Percentiles rank a stretch among this genome's conserved stretches.
These are phyloP conservation scores for Argyresthia goedartella DNA, from an alignment of 2,888 invertebrate genomes.

Conservation along the genomic window DNA sequence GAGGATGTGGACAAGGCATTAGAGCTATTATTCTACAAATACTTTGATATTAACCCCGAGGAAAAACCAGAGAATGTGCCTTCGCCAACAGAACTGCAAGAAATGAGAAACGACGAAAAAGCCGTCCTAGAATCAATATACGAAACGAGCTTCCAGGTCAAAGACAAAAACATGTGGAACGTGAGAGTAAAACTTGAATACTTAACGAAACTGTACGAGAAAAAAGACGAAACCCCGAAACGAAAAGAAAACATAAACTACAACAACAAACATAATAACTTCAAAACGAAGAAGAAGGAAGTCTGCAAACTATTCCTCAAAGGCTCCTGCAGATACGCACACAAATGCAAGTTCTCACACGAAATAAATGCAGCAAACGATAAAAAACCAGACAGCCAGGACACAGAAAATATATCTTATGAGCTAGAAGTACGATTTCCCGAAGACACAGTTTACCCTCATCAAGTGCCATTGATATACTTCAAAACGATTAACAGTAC, in stretches of 20 bases:
- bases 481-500: slow-evolving; percentile 73
- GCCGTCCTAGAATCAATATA: slow-evolving; percentile 84
- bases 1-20: slow-evolving; percentile 80
- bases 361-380: slow-evolving; percentile 35
- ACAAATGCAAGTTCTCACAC: slow-evolving; percentile 82
- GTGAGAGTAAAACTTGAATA: slow-evolving; percentile 77
- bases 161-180: slow-evolving; percentile 80
- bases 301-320: slow-evolving; percentile 74
- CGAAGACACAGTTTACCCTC: slow-evolving; percentile 78
- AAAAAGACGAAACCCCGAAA: slow-evolving; percentile 57
- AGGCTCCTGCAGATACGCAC: slow-evolving; percentile 80
- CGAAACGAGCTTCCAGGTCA: slow-evolving; percentile 76
- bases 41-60: slow-evolving; percentile 66
- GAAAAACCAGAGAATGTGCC: slow-evolving; percentile 48
- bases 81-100: slow-evolving; percentile 66
- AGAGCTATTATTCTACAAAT: slow-evolving; percentile 78
- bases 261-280: slow-evolving; percentile 32
- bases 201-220: slow-evolving; percentile 68
- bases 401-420: slow-evolving; percentile 60
- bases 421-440: slow-evolving; percentile 83
- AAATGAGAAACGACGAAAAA: slow-evolving; percentile 79
- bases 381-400: slow-evolving; percentile 29
- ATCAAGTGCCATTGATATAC: slow-evolving; percentile 79
- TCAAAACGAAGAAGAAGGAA: slow-evolving; percentile 65
- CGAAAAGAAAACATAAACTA: slow-evolving; percentile 47